Base-by-base conservation (phyloP, 1,140 invertebrate species). In the Bombus waltoni region DNA sequence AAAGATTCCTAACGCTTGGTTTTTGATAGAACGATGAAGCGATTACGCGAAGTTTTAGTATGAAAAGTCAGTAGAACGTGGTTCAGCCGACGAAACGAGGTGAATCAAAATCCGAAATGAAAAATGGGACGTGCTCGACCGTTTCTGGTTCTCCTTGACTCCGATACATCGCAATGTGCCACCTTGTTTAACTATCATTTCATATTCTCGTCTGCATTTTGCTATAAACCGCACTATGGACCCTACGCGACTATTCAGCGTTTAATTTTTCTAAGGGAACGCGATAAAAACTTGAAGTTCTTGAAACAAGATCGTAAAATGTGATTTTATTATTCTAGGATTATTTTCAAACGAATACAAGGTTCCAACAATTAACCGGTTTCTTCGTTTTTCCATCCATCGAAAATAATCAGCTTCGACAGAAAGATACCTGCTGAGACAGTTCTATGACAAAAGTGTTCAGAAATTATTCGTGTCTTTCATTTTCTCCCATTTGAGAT, bases 121-220 rank as follows among this genome's bases (percentile, higher is more conserved):
- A 13, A 38, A 53, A 38, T 0, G 0, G 8, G 8, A 25, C 1
- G 22, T 35, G 10, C 15, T 32, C 25, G 2, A 13, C n/a, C 5
- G 62, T 28, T 57, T 13, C 74, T 40, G 42, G 66, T 87, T 91
- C 73, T 11, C 77, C 82, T 91, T 87, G 85, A 65, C 75, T 90
- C 8, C 40, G n/a, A 88, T 85, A 83, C 18, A 25, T 22, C 9
- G 22, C 2, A 10, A 9, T 25, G 38, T 13, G 59, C 11, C n/a
- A 79, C 10, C 9, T 2, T 18, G 9, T 66, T 66, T 28, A 35
- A 32, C n/a, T 22, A 35, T n/a, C 9, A 11, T 28, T 6, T 13
- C 3, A 32, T n/a, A 35, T 25, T 75, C n/a, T 22, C 11, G 18
- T 0, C 15, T 35, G 32, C 32, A 62, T 3, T 62, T 32, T 2